These are phyloP conservation scores for Blastobasis lacticolella DNA, from an alignment of 2,888 invertebrate species.

Conservation along the genomic window DNA sequence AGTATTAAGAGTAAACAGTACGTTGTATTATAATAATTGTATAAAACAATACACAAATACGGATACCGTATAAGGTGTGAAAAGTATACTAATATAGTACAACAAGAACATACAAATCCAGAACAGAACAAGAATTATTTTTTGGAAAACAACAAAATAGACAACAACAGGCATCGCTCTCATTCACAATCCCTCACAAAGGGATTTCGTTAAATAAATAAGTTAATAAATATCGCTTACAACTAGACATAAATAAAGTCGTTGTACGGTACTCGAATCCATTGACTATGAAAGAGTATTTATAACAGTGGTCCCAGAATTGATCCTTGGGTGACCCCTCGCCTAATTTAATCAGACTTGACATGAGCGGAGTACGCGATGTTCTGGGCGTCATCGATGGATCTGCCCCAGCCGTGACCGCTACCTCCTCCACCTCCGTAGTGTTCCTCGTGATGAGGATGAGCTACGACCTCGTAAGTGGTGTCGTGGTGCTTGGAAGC, in stretches of 20 bases:
- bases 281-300: conserved; percentile 19
- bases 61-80: conserved; percentile 64
- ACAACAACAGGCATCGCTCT: conserved; percentile 27
- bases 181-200: conserved; percentile 41
- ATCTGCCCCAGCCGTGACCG: conserved; percentile 80
- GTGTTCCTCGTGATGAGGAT: conserved; percentile 76
- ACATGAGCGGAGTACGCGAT: conserved; percentile 75
- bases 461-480: conserved; percentile 85
- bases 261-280: conserved; percentile 16
- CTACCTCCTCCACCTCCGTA: conserved; percentile 58
- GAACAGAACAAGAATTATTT: conserved; percentile 36
- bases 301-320: conserved; percentile 27
- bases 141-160: conserved; percentile 51
- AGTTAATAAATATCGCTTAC: conserved; percentile 55
- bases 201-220: conserved; percentile 49
- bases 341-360: conserved; percentile 45
- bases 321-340: conserved; percentile 23
- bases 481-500: conserved; percentile 79
- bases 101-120: conserved; percentile 58
- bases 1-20: conserved; percentile 14
- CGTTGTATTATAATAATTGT: conserved; percentile 26
- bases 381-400: conserved; percentile 69
- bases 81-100: conserved; percentile 64
- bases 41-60: conserved; percentile 62
- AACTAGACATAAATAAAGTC: conserved; percentile 52